phyloP scores from a whole-genome alignment of 2,888 invertebrate species.

The Phortica okadai region DNA sequence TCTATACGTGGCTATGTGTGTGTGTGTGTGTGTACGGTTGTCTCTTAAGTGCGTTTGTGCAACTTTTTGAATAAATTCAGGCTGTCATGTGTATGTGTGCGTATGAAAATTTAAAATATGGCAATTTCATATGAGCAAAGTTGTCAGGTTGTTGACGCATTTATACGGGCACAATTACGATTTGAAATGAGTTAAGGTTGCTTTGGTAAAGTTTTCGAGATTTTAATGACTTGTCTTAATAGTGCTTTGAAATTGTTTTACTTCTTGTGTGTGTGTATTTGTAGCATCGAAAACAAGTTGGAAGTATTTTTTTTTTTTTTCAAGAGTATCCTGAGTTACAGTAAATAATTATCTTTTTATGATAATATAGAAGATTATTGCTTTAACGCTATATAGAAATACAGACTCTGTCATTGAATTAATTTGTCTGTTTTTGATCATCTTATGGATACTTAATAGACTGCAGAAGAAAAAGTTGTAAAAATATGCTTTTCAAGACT shows the following conservation, averaged over 20 bases:
- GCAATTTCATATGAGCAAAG: conserved; percentile 34
- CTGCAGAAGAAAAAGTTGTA: no score
- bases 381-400: no score
- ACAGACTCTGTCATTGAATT: no score
- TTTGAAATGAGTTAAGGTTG: background rate
- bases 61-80: conserved; percentile 41
- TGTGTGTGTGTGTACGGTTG: background rate
- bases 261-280: background rate
- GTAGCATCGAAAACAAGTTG: background rate
- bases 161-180: background rate
- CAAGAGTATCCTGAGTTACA: no score
- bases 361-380: no score
- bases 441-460: no score
- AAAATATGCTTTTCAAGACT: no score
- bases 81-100: background rate
- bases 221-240: background rate
- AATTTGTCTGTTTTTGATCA: no score
- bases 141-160: background rate
- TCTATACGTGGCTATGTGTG: background rate
- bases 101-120: background rate
- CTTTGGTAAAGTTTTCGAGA: background rate
- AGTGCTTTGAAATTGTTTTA: background rate
- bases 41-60: background rate
- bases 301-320: no score
- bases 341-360: no score